Base-by-base conservation (phyloP, 2,888 invertebrate genomes). In the Sylvicola cinctus region DNA sequence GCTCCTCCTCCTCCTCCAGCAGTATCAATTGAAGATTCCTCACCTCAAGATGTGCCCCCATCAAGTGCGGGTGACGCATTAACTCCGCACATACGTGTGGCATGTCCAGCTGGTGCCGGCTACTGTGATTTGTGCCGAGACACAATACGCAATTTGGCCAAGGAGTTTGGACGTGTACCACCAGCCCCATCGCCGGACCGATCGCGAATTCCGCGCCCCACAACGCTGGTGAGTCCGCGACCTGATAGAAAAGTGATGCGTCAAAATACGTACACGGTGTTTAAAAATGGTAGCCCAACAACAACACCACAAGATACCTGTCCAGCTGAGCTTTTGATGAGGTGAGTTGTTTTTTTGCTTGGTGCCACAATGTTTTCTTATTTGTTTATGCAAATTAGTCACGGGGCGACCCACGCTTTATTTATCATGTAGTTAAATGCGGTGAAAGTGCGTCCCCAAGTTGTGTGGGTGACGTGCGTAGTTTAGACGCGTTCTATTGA, bases 71-170 rank as follows among this genome's bases (percentile, higher is more conserved):
- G 16, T 31, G 16, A 13, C 5, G 16, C 11, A 11, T 10, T 15
- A 31, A 31, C 15, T 15, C 13, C 15, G 4, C 16, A n/a, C 15
- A n/a, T 11, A 4, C 65, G 67, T 41, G 62, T 63, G 2, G 61
- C 61, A 13, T 65, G 65, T 26, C 66, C 65, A 11, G 59, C 63
- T 41, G 59, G 63, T 28, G 62, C 60, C 16, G 65, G 65, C 42
- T 65, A 65, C 42, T 70, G 69, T 55, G 69, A 70, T 47, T 67
- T 68, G 39, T 70, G 69, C 46, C 66, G 66, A 45, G 65, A 63
- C 43, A 62, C 61, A 27, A 66, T 66, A 10, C 64, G 62, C 38
- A 57, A 58, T 38, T 51, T 67, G 40, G 66, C 66, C 11, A 61
- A 61, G 41, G 58, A 59, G 31, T 53, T 52, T 39, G 47, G 48